Base-by-base conservation (phyloP, 2,797 vertebrate genomes). In the Coendou prehensilis region DNA sequence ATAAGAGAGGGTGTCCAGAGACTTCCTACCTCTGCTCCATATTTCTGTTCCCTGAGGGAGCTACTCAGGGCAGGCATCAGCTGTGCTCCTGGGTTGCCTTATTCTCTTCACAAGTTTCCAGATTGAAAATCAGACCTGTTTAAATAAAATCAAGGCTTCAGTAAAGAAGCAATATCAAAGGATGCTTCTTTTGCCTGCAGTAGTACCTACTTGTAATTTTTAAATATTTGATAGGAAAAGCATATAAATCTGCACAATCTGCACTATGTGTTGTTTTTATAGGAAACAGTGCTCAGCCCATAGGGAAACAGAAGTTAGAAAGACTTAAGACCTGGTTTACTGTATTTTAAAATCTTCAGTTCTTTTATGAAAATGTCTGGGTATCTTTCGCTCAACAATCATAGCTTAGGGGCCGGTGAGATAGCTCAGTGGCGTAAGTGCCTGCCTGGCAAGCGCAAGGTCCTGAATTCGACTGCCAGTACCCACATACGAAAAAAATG, bases 61-160 rank as follows among this genome's bases (percentile, higher is more conserved):
- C 11, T 33, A 7, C n/a, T 75, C 33, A 30, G 33, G 88, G 23
- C 8, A 23, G 30, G 1, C 30, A 33, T 52, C 28, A 81, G 37
- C 41, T 89, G 69, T 63, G 73, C 50, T 50, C 78, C 57, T 57
- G 33, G 2, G 54, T 52, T 63, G 9, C 33, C 23, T 85, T 81
- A 80, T 90, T 22, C 17, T 88, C 50, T 92, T 30, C 1, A 0
- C 26, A 86, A 67, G 15, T 78, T 93, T 95, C 54, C 52, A 96
- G 93, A 63, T 41, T 75, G 63, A 93, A 71, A 89, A 61, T 88
- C n/a, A 30, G 15, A 30, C 5, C 23, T 75, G 28, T 95, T 97
- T 79, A 95, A 96, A 93, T 87, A 89, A 95, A 92, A 93, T 91
- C 76, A 93, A 90, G 86, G 41, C n/a, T 23, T 95, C n/a, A 37